Evolutionary conservation across 1,140 invertebrate species (phyloP).

Genomic region (Atta texana): DNA sequence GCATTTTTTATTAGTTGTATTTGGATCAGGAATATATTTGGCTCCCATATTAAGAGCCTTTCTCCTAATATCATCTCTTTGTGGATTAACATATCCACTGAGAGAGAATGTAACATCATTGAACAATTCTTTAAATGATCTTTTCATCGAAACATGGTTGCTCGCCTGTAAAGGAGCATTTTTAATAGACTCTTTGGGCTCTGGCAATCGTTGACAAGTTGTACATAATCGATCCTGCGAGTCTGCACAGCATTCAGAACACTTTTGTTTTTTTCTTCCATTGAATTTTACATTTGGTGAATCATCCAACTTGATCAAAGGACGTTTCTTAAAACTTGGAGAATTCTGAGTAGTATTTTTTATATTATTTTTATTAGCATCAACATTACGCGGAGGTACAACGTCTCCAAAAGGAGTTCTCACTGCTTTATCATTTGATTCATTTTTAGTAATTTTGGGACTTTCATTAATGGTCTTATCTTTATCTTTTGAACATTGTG

Average conservation of each 20-base stretch:
- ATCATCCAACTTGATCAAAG: conserved; percentile 36
- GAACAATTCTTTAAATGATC: conserved; percentile 81
- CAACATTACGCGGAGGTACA: conserved; percentile 44
- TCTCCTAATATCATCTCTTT: conserved; percentile 82
- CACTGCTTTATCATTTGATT: conserved; percentile 4
- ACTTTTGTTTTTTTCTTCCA: conserved; percentile 68
- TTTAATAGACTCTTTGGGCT: conserved; percentile 31
- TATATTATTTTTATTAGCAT: conserved; percentile 46
- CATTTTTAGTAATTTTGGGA: not conserved
- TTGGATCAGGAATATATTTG: conserved; percentile 82
- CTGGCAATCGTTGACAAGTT: conserved; percentile 70
- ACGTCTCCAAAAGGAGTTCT: conserved; percentile 78
- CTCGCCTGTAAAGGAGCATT: conserved; percentile 26
- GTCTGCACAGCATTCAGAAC: conserved; percentile 68
- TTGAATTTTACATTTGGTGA: conserved; percentile 2
- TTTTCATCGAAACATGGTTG: conserved; percentile 59
- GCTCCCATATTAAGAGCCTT: conserved; percentile 84
- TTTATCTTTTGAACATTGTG: not conserved
- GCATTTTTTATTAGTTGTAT: conserved; percentile 81
- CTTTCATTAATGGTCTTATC: not conserved
- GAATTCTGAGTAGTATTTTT: conserved; percentile 6
- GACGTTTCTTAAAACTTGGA: conserved; percentile 66
- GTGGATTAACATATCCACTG: conserved; percentile 84
- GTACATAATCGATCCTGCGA: conserved; percentile 76
- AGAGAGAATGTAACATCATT: conserved; percentile 81